Conservation (phyloP, 2,113 vertebrate genomes). For the Tupaia chinensis region DNA sequence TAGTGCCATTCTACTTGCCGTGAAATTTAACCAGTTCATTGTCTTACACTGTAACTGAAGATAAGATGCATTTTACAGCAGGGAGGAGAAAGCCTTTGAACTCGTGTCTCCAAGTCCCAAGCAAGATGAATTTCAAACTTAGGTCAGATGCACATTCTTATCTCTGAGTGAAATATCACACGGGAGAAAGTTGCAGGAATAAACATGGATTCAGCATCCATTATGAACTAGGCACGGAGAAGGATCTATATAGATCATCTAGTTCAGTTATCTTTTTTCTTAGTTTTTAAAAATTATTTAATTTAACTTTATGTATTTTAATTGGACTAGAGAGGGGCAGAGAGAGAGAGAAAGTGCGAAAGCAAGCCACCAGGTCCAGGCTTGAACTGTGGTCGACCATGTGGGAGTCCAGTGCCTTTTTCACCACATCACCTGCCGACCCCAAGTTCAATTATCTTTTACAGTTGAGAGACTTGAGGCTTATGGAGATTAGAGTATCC, state of each 20-base stretch:
- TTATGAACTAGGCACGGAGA: neutral
- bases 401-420: too few relatives aligned
- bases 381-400: too few relatives aligned
- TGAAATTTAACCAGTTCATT: neutral
- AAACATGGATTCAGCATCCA: neutral
- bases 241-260: neutral
- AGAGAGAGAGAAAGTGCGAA: too few relatives aligned
- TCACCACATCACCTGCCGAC: too few relatives aligned
- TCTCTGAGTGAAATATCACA: neutral
- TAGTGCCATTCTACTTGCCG: neutral
- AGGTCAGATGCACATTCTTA: neutral
- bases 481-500: neutral
- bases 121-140: neutral
- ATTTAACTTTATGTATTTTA: too few relatives aligned
- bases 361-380: too few relatives aligned
- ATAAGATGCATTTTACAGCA: neutral
- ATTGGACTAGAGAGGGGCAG: too few relatives aligned
- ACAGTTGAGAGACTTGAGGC: neutral
- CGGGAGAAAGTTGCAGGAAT: neutral
- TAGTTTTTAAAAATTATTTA: too few relatives aligned
- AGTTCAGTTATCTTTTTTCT: neutral
- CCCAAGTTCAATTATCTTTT: neutral
- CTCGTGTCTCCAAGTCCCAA: neutral
- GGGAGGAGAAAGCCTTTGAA: neutral
- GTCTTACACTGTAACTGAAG: neutral